Evolutionary conservation across 2,113 vertebrate species (phyloP), one percentile per base, ranked within the genome.

Genomic region (Bujurquina vittata): DNA sequence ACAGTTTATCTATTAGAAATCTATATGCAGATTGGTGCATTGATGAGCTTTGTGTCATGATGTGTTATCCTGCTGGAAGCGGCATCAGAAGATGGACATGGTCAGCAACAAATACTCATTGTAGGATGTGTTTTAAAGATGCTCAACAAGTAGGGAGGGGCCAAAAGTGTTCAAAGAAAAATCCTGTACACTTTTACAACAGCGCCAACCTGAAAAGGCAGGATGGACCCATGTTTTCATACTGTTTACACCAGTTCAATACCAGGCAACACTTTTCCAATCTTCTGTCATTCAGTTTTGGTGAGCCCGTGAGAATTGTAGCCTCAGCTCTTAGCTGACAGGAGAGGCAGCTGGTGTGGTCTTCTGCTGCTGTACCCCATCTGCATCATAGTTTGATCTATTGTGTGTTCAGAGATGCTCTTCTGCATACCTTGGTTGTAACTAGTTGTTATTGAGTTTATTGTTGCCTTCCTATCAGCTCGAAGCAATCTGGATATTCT

Each of bases 1-100:
- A 46, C 46, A 29, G 11, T 65, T 55, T n/a, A 26, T 81, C 74
- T 56, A 62, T 76, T 49, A 22, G 37, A 84, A 79, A 83, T 91
- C 76, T 83, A 63, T 81, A 57, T 11, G 14, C 61, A 43, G 33
- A 74, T 84, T 29, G 49, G 73, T 46, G 40, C 63, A 67, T 17
- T 29, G 63, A 67, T 0, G 40, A 26, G 35, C 40, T 67, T 67
- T 67, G 63, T 67, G 40, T 29, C 15, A 46, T 7, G 46, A 15
- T 0, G 17, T 1, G 15, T 0, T 67, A 67, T 49, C 40, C 63
- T 67, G 63, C 22, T 67, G 40, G 0, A 67, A 67, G 22, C 63
- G 0, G 22, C 40, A 67, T 67, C 63, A 67, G 63, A 67, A 46
- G 40, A 29, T 67, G 63, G 40, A 15, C 22, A 29, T 67, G 26